phyloP scores from a whole-genome alignment of 2,113 vertebrate genomes.

The Zosterops lateralis region DNA sequence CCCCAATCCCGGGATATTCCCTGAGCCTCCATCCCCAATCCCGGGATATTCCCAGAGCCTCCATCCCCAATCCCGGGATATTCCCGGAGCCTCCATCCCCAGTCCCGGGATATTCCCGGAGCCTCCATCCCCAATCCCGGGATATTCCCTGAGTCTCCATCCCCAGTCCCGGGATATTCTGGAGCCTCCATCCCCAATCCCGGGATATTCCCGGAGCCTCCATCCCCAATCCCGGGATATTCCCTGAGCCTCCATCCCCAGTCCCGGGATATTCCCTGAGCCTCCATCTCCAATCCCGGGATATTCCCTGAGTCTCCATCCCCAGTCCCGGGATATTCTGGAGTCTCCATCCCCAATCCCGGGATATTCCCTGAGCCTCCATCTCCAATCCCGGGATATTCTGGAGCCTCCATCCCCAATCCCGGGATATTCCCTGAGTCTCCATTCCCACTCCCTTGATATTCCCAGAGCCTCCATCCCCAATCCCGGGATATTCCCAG shows the following conservation, averaged over 20 bases:
- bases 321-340: neutral
- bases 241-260: neutral
- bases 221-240: neutral
- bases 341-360: neutral
- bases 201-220: neutral
- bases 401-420: neutral
- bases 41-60: neutral
- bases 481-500: neutral
- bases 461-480: neutral
- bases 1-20: neutral
- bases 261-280: neutral
- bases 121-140: neutral
- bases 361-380: neutral
- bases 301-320: neutral
- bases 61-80: neutral
- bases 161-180: neutral
- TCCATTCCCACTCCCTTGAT: neutral
- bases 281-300: neutral
- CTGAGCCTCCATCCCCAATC: neutral
- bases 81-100: neutral
- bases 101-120: neutral
- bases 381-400: neutral
- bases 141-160: neutral
- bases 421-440: neutral
- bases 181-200: neutral